Evolutionary conservation across 2,888 invertebrate species (phyloP).

Genomic region (Schizaphis graminum): DNA sequence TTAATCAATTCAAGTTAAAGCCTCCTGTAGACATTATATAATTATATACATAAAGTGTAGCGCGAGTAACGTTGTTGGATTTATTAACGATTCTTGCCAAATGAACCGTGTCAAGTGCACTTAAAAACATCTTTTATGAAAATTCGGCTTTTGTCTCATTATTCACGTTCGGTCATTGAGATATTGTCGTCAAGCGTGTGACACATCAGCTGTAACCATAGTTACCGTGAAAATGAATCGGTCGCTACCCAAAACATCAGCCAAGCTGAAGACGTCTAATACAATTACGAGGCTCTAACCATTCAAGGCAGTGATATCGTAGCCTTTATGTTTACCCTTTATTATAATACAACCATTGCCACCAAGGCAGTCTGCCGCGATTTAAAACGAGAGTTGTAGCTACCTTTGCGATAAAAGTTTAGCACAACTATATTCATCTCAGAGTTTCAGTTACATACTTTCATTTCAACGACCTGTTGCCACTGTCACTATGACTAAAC

Average conservation of each 20-base stretch:
- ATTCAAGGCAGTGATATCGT: neutral
- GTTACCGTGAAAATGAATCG: neutral
- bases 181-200: conserved; percentile 10
- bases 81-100: conserved; percentile 49
- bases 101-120: conserved; percentile 50
- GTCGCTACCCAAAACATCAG: neutral
- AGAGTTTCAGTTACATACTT: neutral
- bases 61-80: neutral
- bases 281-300: neutral
- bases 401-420: neutral
- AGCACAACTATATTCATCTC: conserved; percentile 26
- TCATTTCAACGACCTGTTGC: conserved; percentile 37
- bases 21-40: neutral
- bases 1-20: conserved; percentile 25
- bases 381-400: neutral
- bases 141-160: conserved; percentile 42
- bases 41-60: neutral
- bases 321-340: neutral
- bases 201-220: conserved; percentile 8
- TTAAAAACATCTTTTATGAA: conserved; percentile 45
- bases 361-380: neutral
- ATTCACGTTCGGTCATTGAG: conserved; percentile 47
- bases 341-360: neutral
- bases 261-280: neutral
- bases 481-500: neutral